Evolutionary conservation across 2,888 invertebrate genomes (phyloP).

Genomic region (Azorinus chamasolen): DNA sequence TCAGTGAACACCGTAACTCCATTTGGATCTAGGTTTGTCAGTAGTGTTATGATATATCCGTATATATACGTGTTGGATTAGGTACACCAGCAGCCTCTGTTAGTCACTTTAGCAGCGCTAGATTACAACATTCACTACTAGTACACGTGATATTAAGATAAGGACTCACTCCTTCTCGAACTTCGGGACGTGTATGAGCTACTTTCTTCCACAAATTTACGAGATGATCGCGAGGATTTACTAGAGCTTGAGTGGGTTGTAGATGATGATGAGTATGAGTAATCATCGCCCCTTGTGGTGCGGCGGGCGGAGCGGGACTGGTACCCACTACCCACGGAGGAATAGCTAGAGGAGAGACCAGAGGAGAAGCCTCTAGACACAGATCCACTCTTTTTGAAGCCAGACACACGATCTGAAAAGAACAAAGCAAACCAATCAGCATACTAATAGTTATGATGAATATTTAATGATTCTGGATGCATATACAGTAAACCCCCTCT

Average conservation of each 20-base stretch:
- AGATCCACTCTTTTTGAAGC: constrained; percentile 23
- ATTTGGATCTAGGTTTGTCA: too few relatives aligned
- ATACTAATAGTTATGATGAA: too few relatives aligned
- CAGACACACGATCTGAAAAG: constrained; percentile 72
- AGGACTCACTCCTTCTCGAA: constrained; percentile 56
- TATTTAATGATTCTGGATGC: too few relatives aligned
- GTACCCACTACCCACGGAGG: constrained; percentile 18
- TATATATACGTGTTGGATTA: too few relatives aligned
- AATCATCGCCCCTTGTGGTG: constrained; percentile 38
- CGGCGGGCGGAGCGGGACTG: constrained; percentile 29
- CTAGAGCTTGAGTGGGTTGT: constrained; percentile 1
- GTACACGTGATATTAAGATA: constrained; percentile 53
- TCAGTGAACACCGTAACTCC: too few relatives aligned
- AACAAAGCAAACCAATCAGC: not conserved
- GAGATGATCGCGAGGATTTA: constrained; percentile 40
- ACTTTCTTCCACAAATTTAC: constrained; percentile 55
- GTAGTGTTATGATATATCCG: too few relatives aligned
- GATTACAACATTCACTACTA: constrained; percentile 56
- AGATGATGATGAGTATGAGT: constrained; percentile 29
- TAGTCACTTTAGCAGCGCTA: too few relatives aligned
- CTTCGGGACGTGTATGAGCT: constrained; percentile 51
- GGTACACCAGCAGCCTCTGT: too few relatives aligned
- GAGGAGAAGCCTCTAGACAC: constrained; percentile 18
- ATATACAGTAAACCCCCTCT: too few relatives aligned
- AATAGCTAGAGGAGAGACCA: constrained; percentile 50